These are phyloP conservation scores for Brenthis ino DNA, from an alignment of 2,888 invertebrate species.

Conservation along the genomic window DNA sequence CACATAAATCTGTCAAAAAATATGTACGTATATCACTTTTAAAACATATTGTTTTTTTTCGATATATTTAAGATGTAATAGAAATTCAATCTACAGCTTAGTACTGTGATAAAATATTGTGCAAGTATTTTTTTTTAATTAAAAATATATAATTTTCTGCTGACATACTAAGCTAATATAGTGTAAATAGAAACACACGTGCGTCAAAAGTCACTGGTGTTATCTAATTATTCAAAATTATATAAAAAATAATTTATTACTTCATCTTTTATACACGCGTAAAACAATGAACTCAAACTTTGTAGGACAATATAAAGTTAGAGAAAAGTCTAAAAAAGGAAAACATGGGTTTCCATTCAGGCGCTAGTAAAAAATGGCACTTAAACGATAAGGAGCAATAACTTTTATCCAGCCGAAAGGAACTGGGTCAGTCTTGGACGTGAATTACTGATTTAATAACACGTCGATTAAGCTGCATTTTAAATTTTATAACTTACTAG, in stretches of 20 bases:
- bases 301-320: constrained; percentile 2
- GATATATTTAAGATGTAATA: too few species aligned
- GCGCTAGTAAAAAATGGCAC: constrained; percentile 32
- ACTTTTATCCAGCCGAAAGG: constrained; percentile 27
- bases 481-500: too few species aligned
- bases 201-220: not conserved
- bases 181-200: too few species aligned
- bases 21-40: too few species aligned
- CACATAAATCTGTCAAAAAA: too few species aligned
- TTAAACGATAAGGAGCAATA: constrained; percentile 29
- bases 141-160: too few species aligned
- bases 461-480: not conserved
- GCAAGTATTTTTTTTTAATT: too few species aligned
- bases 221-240: too few species aligned
- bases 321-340: constrained; percentile 17
- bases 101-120: too few species aligned
- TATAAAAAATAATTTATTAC: not conserved
- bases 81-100: too few species aligned
- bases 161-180: too few species aligned
- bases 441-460: constrained; percentile 10
- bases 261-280: not conserved
- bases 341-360: constrained; percentile 25
- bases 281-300: not conserved
- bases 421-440: constrained; percentile 29
- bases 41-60: too few species aligned